These are phyloP conservation scores for Suricata suricatta DNA, from an alignment of 2,113 vertebrate genomes.

Conservation along the genomic window DNA sequence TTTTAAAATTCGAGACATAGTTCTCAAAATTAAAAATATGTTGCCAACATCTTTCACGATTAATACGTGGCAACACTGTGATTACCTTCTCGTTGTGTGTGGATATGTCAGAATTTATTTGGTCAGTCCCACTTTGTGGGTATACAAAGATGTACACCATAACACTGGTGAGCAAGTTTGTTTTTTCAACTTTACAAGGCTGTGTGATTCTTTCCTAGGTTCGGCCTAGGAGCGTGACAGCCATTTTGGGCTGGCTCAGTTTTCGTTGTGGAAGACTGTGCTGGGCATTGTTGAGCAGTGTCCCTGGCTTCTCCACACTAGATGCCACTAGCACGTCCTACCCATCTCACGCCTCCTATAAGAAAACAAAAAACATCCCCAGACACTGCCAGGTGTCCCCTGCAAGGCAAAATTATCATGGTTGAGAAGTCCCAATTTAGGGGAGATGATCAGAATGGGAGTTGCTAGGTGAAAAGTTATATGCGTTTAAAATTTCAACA, in stretches of 20 bases:
- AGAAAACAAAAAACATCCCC: not conserved
- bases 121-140: not conserved
- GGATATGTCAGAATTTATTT: not conserved
- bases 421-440: not conserved
- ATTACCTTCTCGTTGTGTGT: not conserved
- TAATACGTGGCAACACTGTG: not conserved
- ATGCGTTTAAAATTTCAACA: not conserved
- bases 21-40: not conserved
- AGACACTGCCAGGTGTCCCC: fast-evolving
- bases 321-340: too few species aligned
- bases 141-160: not conserved
- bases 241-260: not conserved
- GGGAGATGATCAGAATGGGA: not conserved
- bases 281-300: not conserved
- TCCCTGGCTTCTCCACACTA: not conserved
- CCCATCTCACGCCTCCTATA: fast-evolving
- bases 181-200: not conserved
- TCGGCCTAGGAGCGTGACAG: not conserved
- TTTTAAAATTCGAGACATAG: not conserved
- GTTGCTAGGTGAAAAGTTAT: not conserved
- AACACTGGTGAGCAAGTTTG: not conserved
- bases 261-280: not conserved
- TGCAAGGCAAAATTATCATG: not conserved
- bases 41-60: not conserved
- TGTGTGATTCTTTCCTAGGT: not conserved